These are phyloP conservation scores for Chitala chitala DNA, from an alignment of 2,113 vertebrate species.

Conservation along the genomic window DNA sequence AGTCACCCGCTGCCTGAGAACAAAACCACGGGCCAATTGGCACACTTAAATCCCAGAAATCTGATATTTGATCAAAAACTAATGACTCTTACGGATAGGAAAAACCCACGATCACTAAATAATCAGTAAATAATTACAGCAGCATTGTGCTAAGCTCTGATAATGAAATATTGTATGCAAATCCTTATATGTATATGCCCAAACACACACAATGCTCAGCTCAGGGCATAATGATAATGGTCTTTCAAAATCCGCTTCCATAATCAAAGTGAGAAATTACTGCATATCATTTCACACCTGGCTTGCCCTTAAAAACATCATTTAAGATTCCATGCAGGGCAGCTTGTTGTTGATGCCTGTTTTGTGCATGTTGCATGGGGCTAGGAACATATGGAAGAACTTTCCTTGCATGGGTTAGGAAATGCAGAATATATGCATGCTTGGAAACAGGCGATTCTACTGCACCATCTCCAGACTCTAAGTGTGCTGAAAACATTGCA, in stretches of 20 bases:
- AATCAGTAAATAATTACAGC: background rate
- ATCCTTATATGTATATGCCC: background rate
- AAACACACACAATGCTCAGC: conserved; percentile 34
- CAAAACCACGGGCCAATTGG: background rate
- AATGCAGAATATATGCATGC: background rate
- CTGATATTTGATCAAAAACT: no score
- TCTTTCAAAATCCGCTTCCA: background rate
- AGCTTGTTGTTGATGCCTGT: background rate
- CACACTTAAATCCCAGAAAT: background rate
- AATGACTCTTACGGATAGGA: no score
- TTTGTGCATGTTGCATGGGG: background rate
- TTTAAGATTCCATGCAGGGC: background rate
- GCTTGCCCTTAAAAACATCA: background rate
- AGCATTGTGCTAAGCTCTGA: background rate
- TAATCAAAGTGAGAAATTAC: background rate
- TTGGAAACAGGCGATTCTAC: background rate
- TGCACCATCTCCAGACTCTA: background rate
- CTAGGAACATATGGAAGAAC: background rate
- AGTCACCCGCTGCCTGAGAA: conserved; percentile 13
- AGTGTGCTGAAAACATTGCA: background rate
- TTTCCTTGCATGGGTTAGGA: background rate
- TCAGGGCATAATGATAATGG: conserved; percentile 11
- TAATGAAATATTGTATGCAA: no score
- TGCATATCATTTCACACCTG: conserved; percentile 2
- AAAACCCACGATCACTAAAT: no score